Percentiles rank a stretch among this genome's conserved stretches.
Evolutionary conservation across 2,113 vertebrate species (phyloP).

Genomic region (Gobius niger): DNA sequence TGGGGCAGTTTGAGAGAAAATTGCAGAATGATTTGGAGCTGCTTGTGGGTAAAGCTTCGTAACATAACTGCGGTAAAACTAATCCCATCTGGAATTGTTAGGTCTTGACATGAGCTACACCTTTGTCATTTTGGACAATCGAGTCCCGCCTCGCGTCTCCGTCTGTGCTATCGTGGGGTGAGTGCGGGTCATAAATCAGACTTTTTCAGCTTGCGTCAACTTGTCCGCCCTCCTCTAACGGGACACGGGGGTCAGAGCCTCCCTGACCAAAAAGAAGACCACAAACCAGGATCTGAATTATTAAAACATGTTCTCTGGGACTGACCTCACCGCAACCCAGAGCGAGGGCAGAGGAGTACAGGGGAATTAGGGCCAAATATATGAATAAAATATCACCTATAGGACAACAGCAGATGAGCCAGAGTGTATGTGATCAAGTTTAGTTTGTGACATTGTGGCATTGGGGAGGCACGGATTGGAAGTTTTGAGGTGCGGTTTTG

Average conservation of each 20-base stretch:
- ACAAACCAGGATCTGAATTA: constrained; percentile 1
- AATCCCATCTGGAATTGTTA: too few relatives aligned
- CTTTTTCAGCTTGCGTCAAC: neutral
- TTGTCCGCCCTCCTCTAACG: neutral
- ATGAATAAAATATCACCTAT: neutral
- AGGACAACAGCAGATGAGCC: neutral
- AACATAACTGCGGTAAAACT: neutral
- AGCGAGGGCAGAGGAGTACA: neutral
- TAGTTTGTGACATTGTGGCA: neutral
- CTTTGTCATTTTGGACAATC: neutral
- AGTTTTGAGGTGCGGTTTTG: too few relatives aligned
- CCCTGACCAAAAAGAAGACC: neutral
- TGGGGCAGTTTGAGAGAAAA: constrained; percentile 15
- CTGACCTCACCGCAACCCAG: neutral
- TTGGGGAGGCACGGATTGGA: too few relatives aligned
- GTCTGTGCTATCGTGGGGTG: neutral
- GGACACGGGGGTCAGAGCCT: neutral
- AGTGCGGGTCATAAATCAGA: neutral
- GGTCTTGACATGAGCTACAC: neutral
- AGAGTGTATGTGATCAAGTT: neutral
- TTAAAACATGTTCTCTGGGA: neutral
- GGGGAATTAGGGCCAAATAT: neutral
- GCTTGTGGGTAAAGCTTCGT: constrained; percentile 28
- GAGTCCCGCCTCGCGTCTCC: neutral
- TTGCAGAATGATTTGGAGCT: constrained; percentile 32